phyloP scores from a whole-genome alignment of 1,140 invertebrate species.

The Cepaea nemoralis region DNA sequence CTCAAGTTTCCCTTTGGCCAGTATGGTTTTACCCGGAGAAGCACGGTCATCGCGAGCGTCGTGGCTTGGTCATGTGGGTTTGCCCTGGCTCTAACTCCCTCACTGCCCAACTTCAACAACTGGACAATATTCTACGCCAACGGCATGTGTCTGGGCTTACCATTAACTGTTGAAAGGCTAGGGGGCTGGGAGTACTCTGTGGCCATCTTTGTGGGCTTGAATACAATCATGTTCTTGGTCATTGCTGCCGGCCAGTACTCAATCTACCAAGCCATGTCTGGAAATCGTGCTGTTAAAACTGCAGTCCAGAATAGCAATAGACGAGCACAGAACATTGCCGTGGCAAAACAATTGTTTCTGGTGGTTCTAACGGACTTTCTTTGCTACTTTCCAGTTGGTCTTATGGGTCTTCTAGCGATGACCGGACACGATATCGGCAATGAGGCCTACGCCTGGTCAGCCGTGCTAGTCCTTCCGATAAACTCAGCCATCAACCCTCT shows the following conservation, averaged over 20 bases:
- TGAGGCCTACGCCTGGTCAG: constrained; percentile 49
- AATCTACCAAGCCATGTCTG: constrained; percentile 37
- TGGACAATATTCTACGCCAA: constrained; percentile 64
- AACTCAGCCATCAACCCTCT: constrained; percentile 54
- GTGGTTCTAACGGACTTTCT: constrained; percentile 47
- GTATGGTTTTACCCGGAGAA: constrained; percentile 23
- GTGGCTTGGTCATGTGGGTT: constrained; percentile 36
- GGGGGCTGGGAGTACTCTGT: constrained; percentile 77
- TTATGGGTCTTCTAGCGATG: constrained; percentile 50
- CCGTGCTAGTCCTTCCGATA: constrained; percentile 50
- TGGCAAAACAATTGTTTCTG: constrained; percentile 43
- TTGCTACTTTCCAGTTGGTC: constrained; percentile 54
- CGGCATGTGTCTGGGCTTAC: constrained; percentile 76
- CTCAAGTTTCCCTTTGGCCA: constrained; percentile 50
- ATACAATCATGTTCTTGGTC: constrained; percentile 74
- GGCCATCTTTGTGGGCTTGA: constrained; percentile 74
- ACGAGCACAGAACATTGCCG: constrained; percentile 43
- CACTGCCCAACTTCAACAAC: constrained; percentile 74
- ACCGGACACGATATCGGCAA: constrained; percentile 38
- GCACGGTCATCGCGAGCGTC: background rate
- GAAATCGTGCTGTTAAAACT: constrained; percentile 1
- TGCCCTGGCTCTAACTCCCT: constrained; percentile 57
- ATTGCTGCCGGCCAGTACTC: constrained; percentile 61
- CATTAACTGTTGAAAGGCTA: constrained; percentile 73
- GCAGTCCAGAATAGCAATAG: background rate